Evolutionary conservation across 1,140 invertebrate species (phyloP).

Genomic region (Mylabris phalerata): DNA sequence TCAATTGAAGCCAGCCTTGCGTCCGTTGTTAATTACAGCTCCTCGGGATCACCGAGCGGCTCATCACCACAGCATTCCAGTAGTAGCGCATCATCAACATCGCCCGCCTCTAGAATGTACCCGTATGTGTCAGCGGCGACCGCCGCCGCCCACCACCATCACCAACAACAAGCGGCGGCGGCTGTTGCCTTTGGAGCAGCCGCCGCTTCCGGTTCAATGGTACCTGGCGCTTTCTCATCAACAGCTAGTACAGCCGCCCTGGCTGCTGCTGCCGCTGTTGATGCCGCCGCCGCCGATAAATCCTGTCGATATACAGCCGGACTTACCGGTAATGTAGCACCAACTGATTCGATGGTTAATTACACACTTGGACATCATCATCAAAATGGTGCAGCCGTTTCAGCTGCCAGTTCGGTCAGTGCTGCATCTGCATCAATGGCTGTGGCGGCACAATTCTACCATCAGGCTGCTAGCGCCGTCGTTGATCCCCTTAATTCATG

Average conservation of each 20-base stretch:
- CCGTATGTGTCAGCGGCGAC: conserved; percentile 61
- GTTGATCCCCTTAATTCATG: conserved; percentile 58
- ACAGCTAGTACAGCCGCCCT: conserved; percentile 46
- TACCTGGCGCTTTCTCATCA: conserved; percentile 53
- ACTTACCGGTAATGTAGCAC: conserved; percentile 55
- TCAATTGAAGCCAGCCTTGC: conserved; percentile 50
- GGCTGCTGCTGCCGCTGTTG: conserved; percentile 54
- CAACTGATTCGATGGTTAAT: conserved; percentile 71
- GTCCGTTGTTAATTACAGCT: conserved; percentile 41
- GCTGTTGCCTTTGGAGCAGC: conserved; percentile 60
- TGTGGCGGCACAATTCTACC: conserved; percentile 80
- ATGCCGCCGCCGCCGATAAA: conserved; percentile 59
- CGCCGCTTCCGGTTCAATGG: conserved; percentile 57
- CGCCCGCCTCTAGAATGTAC: conserved; percentile 66
- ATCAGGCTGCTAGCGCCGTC: conserved; percentile 66
- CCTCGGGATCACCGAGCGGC: conserved; percentile 41
- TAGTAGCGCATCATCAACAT: conserved; percentile 49
- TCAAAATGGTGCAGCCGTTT: conserved; percentile 62
- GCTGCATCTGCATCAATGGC: conserved; percentile 69
- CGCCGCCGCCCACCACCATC: conserved; percentile 61
- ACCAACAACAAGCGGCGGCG: conserved; percentile 61
- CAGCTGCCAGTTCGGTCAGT: conserved; percentile 51
- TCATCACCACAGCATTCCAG: conserved; percentile 46
- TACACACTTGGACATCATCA: conserved; percentile 68
- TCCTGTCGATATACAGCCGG: conserved; percentile 69